Evolutionary conservation across 2,888 invertebrate species (phyloP).

Genomic region (Caenorhabditis drosophilae): DNA sequence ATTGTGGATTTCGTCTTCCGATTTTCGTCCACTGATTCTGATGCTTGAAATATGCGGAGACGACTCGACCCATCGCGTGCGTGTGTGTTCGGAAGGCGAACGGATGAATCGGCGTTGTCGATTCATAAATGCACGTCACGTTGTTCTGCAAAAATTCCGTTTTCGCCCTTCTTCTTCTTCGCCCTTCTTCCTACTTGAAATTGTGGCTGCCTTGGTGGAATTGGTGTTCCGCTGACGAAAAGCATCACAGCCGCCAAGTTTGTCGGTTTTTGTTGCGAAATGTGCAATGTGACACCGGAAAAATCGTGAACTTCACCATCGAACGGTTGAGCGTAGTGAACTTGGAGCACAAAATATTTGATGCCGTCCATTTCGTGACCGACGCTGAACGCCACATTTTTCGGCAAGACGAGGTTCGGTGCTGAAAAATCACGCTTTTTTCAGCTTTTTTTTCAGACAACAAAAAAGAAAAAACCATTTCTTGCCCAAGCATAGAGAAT

Average conservation of each 20-base stretch:
- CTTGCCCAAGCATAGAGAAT: constrained; percentile 76
- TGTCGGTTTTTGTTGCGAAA: constrained; percentile 53
- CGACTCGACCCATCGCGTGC: constrained; percentile 71
- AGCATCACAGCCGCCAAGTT: constrained; percentile 70
- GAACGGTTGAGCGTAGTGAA: constrained; percentile 66
- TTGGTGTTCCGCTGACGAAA: constrained; percentile 67
- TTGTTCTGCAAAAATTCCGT: constrained; percentile 72
- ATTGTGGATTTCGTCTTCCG: constrained; percentile 75
- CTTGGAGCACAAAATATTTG: constrained; percentile 74
- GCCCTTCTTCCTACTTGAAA: too few species aligned
- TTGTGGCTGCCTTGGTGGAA: constrained; percentile 65
- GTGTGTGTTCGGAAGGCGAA: constrained; percentile 73
- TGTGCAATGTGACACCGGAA: constrained; percentile 70
- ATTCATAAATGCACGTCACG: constrained; percentile 71
- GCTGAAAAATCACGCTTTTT: too few species aligned
- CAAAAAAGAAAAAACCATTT: constrained; percentile 70
- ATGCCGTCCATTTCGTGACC: constrained; percentile 72
- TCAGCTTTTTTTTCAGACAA: background rate
- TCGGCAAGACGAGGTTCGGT: constrained; percentile 73
- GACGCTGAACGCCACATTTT: constrained; percentile 74
- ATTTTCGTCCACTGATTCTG: constrained; percentile 69
- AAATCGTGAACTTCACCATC: constrained; percentile 70
- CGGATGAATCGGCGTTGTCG: constrained; percentile 42
- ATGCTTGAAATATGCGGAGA: constrained; percentile 71
- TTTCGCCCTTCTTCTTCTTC: too few species aligned